phyloP scores from a whole-genome alignment of 2,113 vertebrate genomes.

The Recurvirostra avosetta region DNA sequence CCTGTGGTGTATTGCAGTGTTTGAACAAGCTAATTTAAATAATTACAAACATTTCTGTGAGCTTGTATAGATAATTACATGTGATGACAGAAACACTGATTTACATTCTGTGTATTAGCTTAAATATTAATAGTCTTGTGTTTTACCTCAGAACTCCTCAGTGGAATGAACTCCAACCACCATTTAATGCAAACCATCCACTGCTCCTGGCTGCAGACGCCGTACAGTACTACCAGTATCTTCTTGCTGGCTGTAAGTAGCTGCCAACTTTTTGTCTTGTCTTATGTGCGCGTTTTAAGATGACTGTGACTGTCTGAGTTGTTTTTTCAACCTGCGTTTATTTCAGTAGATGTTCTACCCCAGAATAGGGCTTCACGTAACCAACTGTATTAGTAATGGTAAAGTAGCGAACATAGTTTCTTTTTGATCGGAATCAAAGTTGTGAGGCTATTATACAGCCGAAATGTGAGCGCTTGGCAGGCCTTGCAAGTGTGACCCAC shows the following conservation, averaged over 20 bases:
- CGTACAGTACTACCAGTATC: slow-evolving; percentile 93
- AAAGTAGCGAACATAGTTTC: background rate
- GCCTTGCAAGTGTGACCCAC: background rate
- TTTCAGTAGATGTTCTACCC: background rate
- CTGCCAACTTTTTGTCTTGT: slow-evolving; percentile 23
- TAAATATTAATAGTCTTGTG: slow-evolving; percentile 76
- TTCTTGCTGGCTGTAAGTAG: slow-evolving; percentile 89
- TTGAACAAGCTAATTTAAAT: slow-evolving; percentile 71
- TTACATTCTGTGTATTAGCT: slow-evolving; percentile 67
- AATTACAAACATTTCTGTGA: slow-evolving; percentile 68
- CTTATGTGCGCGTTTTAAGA: background rate
- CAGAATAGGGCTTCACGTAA: background rate
- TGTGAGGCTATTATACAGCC: background rate
- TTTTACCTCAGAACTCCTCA: slow-evolving; percentile 89
- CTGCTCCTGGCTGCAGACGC: slow-evolving; percentile 91
- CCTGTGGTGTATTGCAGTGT: slow-evolving; percentile 56
- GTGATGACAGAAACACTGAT: slow-evolving; percentile 72
- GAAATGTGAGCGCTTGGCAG: background rate
- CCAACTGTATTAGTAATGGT: background rate
- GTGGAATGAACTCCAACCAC: slow-evolving; percentile 97
- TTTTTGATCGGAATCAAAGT: background rate
- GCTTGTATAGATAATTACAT: slow-evolving; percentile 72
- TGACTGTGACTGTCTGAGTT: background rate
- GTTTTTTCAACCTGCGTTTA: background rate
- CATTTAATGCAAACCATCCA: slow-evolving; percentile 93